Evolutionary conservation across 2,113 vertebrate genomes (phyloP).

Genomic region (Lepus americanus): DNA sequence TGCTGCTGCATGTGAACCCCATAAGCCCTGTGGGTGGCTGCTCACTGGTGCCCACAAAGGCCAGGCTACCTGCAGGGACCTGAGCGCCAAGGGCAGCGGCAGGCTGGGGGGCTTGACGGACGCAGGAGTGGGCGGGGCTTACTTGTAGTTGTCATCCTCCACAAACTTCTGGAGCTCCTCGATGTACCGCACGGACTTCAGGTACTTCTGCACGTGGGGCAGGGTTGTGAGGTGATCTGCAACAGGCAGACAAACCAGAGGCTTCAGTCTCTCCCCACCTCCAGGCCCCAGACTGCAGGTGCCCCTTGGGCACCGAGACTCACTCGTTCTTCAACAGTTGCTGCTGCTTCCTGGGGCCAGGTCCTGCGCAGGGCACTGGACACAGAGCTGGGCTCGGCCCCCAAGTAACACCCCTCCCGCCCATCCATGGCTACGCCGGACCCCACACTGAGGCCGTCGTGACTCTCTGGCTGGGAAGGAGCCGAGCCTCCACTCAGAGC

Average conservation of each 20-base stretch:
- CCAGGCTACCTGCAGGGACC: not conserved
- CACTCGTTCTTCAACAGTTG: not conserved
- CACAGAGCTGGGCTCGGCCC: not conserved
- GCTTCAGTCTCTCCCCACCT: not conserved
- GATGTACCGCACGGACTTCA: slow-evolving; percentile 96
- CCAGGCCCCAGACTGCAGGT: not conserved
- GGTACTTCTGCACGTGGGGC: slow-evolving; percentile 96
- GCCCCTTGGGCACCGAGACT: not conserved
- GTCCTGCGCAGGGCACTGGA: not conserved
- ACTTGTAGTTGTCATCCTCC: slow-evolving; percentile 98
- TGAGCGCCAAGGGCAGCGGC: not conserved
- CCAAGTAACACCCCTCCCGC: not conserved
- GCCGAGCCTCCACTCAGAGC: not conserved
- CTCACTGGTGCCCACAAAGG: not conserved
- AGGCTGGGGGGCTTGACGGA: accelerated
- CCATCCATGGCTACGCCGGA: not conserved
- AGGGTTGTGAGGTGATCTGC: slow-evolving; percentile 94
- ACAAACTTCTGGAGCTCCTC: slow-evolving; percentile 98
- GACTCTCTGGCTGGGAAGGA: not conserved
- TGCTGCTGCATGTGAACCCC: not conserved
- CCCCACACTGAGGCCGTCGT: not conserved
- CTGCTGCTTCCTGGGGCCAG: not conserved
- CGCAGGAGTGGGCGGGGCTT: slow-evolving; percentile 76
- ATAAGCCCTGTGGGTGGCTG: not conserved
- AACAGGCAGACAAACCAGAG: not conserved